Conservation (phyloP, 2,113 vertebrate species). For the Atherinomorus stipes region DNA sequence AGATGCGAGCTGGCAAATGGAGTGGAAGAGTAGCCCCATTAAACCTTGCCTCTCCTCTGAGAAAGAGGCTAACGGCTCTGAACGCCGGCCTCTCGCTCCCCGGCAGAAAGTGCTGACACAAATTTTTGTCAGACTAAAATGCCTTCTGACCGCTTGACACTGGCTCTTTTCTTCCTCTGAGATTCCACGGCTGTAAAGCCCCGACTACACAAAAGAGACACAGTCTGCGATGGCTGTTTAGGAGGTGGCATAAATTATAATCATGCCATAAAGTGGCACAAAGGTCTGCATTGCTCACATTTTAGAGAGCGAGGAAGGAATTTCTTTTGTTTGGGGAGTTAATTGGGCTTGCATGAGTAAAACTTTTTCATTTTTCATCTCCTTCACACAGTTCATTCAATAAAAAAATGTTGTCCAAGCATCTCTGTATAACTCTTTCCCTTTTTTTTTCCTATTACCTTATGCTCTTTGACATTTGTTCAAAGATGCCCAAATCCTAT, state of each 20-base stretch:
- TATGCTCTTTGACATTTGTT: not conserved
- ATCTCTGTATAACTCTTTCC: not conserved
- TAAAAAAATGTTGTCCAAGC: not conserved
- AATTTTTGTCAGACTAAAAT: constrained; percentile 70
- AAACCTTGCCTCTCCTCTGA: constrained; percentile 64
- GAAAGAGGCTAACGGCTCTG: constrained; percentile 65
- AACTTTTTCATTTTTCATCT: constrained; percentile 9
- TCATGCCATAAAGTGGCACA: constrained; percentile 49
- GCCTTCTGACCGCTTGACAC: constrained; percentile 75
- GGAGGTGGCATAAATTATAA: constrained; percentile 69
- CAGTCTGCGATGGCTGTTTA: constrained; percentile 48
- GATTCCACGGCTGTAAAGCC: constrained; percentile 52
- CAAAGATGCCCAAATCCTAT: constrained; percentile 17
- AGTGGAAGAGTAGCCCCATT: constrained; percentile 76
- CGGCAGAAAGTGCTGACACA: constrained; percentile 71
- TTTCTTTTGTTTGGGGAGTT: constrained; percentile 54
- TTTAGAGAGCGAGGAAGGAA: constrained; percentile 32
- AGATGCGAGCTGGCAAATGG: constrained; percentile 68
- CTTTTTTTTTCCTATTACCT: constrained; percentile 1
- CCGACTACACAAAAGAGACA: constrained; percentile 64
- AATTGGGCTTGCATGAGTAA: constrained; percentile 40
- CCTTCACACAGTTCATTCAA: not conserved
- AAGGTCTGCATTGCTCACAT: constrained; percentile 61
- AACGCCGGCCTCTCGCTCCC: constrained; percentile 56
- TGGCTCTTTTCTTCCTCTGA: constrained; percentile 72